Percentiles rank a stretch among this genome's conserved stretches.
phyloP scores from a whole-genome alignment of 1,140 invertebrate genomes.

The Pygmarrhopalites habei region DNA sequence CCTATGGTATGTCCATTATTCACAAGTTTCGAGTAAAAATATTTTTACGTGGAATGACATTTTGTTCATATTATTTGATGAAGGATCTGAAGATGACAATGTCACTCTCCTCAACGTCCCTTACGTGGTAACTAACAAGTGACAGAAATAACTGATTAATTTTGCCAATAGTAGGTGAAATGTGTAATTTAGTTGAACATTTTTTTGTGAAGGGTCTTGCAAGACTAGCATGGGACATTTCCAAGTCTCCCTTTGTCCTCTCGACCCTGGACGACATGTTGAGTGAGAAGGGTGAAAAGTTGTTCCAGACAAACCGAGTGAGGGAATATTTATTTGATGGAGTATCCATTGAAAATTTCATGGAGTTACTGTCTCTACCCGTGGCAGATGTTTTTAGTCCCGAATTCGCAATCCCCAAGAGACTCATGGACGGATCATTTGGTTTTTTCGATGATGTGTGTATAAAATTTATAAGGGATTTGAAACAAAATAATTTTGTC shows the following conservation, averaged over 20 bases:
- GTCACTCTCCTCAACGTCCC: constrained; percentile 40
- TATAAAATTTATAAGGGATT: too few species aligned
- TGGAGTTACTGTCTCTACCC: constrained; percentile 26
- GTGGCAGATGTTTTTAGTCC: constrained; percentile 16
- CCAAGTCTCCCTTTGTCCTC: constrained; percentile 24
- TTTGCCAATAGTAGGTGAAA: too few species aligned
- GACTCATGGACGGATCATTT: constrained; percentile 32
- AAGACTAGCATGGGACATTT: constrained; percentile 31
- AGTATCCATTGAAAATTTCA: constrained; percentile 30
- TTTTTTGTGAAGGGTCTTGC: constrained; percentile 25
- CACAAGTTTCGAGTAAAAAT: too few species aligned
- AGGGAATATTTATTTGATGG: constrained; percentile 33
- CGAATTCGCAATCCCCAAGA: constrained; percentile 21
- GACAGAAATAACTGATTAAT: too few species aligned
- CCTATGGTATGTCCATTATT: too few species aligned
- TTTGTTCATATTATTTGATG: too few species aligned
- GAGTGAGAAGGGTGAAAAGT: constrained; percentile 25
- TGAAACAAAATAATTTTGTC: too few species aligned
- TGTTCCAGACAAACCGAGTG: constrained; percentile 33
- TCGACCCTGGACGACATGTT: constrained; percentile 29
- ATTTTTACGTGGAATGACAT: too few species aligned
- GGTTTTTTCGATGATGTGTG: constrained; percentile 39
- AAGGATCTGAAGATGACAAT: constrained; percentile 27
- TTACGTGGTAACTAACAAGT: constrained; percentile 38
- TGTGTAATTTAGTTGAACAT: too few species aligned